Conservation (phyloP, 2,888 invertebrate genomes). For the Troides helena region DNA sequence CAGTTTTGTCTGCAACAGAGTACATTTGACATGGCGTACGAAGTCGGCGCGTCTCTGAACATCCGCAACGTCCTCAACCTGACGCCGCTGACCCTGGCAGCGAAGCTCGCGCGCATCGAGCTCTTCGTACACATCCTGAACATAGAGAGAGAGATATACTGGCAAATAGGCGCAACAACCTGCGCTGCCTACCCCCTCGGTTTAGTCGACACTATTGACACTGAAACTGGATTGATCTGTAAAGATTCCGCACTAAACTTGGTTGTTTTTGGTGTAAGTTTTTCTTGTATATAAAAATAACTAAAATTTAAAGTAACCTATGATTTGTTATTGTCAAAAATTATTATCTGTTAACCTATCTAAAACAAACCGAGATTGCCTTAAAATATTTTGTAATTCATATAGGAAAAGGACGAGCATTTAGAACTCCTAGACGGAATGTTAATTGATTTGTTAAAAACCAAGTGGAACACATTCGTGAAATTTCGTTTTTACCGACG, state of each 20-base stretch:
- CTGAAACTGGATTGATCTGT: slow-evolving; percentile 94
- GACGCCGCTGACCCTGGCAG: slow-evolving; percentile 95
- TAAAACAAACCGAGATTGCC: too few relatives aligned
- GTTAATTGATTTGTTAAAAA: slow-evolving; percentile 94
- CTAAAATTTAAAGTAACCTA: not conserved
- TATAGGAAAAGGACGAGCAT: slow-evolving; percentile 95
- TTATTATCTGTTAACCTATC: too few relatives aligned
- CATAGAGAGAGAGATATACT: slow-evolving; percentile 97
- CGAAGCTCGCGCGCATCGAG: slow-evolving; percentile 94
- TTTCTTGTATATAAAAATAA: not conserved
- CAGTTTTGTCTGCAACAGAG: slow-evolving; percentile 70
- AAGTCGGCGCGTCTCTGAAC: slow-evolving; percentile 93
- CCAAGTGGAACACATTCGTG: slow-evolving; percentile 99
- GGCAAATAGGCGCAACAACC: slow-evolving; percentile 97
- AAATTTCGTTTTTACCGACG: slow-evolving; percentile 96
- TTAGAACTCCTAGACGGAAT: slow-evolving; percentile 97
- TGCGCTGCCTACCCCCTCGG: slow-evolving; percentile 98
- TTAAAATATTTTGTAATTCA: not conserved
- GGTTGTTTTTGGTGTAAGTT: slow-evolving; percentile 95
- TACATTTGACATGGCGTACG: slow-evolving; percentile 96
- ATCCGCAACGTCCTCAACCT: slow-evolving; percentile 92
- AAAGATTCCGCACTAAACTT: slow-evolving; percentile 96
- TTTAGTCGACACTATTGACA: slow-evolving; percentile 97
- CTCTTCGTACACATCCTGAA: slow-evolving; percentile 99
- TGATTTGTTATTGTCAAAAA: too few relatives aligned